Evolutionary conservation across 2,888 invertebrate species (phyloP), one percentile per base, ranked within the genome.

Genomic region (Uloborus plumipes): DNA sequence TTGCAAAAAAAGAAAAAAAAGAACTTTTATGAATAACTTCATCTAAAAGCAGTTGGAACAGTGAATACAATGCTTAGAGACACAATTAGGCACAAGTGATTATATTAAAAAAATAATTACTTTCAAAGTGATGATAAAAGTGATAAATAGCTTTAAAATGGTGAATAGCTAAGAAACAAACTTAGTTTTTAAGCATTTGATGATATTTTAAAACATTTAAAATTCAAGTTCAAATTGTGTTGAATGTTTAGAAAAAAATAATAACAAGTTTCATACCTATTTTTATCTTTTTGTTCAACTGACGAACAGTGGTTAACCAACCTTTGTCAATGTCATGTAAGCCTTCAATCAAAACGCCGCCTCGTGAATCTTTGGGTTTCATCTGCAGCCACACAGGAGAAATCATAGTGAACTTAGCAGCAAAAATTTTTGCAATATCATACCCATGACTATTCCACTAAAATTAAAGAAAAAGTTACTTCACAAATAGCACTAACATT

Each of bases 371-470:
- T 79, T 92, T 92, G 55, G 93, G 90, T 81, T 92, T 92, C 16
- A 98, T 90, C 90, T 97, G 96, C 49, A 98, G 91, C 98, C 98
- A 99, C 0, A 98, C 98, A 0, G 98, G 98, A 0, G 97, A 95
- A 31, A 98, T 92, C 87, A 94, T 94, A 70, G 94, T 93, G 87
- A 98, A 95, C 89, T 98, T 98, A 51, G 88, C 86, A 61, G 93
- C 94, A 91, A 97, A 97, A 75, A 91, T 92, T 90, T 97, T 97
- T 0, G 97, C 95, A 67, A 97, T 92, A 89, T 97, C 95, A 89
- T 97, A 96, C 0, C 98, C 98, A 90, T 94, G 95, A 85, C 92
- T 93, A 88, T 98, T 98, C 98, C 98, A 98, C 97, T 98, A 88
- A 85, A 91, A 86, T 61, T 26, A 86, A 85, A 71, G 85, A 50